phyloP scores from a whole-genome alignment of 1,140 invertebrate species.

The Cheumatopsyche charites region DNA sequence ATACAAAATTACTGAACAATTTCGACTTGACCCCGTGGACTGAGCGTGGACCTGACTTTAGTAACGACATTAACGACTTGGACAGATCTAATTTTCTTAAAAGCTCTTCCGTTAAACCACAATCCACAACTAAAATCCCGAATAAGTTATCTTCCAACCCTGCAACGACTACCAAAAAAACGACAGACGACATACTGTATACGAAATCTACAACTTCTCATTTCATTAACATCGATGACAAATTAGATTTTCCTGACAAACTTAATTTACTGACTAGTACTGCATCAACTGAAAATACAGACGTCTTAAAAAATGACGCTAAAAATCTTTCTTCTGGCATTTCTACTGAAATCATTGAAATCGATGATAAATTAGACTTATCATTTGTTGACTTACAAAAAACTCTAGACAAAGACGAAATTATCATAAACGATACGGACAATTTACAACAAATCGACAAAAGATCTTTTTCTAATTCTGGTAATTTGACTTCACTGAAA shows the following conservation, averaged over 20 bases:
- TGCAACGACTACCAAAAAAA: conserved; percentile 49
- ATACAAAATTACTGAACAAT: conserved; percentile 71
- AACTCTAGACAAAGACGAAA: not conserved
- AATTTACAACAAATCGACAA: conserved; percentile 9
- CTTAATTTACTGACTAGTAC: not conserved
- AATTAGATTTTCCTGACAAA: conserved; percentile 60
- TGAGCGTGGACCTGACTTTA: conserved; percentile 54
- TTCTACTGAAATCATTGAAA: not conserved
- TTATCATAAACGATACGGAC: not conserved
- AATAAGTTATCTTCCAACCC: conserved; percentile 30
- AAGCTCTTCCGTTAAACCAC: conserved; percentile 40
- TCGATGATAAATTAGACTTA: conserved; percentile 18
- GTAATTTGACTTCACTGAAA: not conserved
- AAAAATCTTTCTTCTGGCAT: not conserved
- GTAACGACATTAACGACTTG: conserved; percentile 51
- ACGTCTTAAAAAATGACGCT: conserved; percentile 43
- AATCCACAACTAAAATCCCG: conserved; percentile 20
- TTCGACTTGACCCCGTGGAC: conserved; percentile 70
- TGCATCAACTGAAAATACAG: conserved; percentile 31
- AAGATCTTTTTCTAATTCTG: conserved; percentile 25
- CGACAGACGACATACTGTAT: conserved; percentile 39
- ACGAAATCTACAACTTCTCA: conserved; percentile 30
- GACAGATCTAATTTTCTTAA: conserved; percentile 44
- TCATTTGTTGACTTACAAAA: not conserved
- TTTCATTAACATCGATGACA: conserved; percentile 57